A percentile compares a stretch with the other conserved stretches of the same genome.
phyloP scores from a whole-genome alignment of 1,140 invertebrate genomes.

The Calycopis cecrops region DNA sequence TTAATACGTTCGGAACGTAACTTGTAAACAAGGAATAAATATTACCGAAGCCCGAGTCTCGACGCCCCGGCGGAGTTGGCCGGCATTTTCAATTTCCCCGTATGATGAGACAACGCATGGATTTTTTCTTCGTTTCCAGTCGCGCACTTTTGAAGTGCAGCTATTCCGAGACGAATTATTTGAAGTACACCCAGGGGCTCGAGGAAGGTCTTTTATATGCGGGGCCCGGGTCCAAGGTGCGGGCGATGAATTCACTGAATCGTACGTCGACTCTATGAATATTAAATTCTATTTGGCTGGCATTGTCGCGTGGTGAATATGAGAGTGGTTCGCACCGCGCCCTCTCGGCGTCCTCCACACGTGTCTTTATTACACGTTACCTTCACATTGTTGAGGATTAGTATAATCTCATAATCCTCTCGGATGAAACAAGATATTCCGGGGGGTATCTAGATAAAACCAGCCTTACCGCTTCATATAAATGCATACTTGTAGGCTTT shows the following conservation, averaged over 20 bases:
- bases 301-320: conserved; percentile 65
- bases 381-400: conserved; percentile 17
- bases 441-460: too few species aligned
- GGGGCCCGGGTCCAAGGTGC: conserved; percentile 63
- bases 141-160: conserved; percentile 59
- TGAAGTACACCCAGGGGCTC: conserved; percentile 64
- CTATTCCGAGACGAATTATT: conserved; percentile 64
- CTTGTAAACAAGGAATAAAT: too few species aligned
- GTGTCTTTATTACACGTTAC: conserved; percentile 13
- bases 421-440: not conserved
- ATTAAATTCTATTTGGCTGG: conserved; percentile 71
- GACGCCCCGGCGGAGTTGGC: conserved; percentile 36
- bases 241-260: conserved; percentile 71
- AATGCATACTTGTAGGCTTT: too few species aligned
- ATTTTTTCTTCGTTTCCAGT: conserved; percentile 54
- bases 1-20: too few species aligned
- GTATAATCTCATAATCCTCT: conserved; percentile 3
- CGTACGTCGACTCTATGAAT: conserved; percentile 71
- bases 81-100: conserved; percentile 62
- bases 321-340: conserved; percentile 37
- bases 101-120: conserved; percentile 55
- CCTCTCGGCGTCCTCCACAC: conserved; percentile 25
- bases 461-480: too few species aligned
- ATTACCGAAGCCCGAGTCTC: conserved; percentile 38
- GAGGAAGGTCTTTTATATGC: conserved; percentile 71